These are phyloP conservation scores for Luidia sarsii DNA, from an alignment of 53 echinoderm and acorn worm genomes.

Conservation along the genomic window DNA sequence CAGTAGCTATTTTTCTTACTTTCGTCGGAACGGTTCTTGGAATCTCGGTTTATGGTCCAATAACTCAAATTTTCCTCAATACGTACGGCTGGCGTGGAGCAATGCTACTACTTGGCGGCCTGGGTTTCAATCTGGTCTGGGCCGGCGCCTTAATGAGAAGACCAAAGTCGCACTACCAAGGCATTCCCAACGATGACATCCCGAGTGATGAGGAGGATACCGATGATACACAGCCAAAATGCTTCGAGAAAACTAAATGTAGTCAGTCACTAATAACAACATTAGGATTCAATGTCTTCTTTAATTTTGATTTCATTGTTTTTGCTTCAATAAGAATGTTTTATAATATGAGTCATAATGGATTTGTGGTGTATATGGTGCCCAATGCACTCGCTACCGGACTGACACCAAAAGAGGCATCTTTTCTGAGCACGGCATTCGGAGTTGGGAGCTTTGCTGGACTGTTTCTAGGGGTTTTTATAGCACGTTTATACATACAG, in stretches of 20 bases:
- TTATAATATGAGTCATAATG: neutral
- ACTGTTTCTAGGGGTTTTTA: neutral
- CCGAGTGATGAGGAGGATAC: neutral
- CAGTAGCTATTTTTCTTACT: conserved; percentile 12
- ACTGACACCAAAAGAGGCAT: neutral
- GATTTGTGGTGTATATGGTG: neutral
- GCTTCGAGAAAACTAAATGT: neutral
- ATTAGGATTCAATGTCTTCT: neutral
- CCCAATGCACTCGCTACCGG: conserved; percentile 2
- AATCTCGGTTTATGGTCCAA: conserved; percentile 20
- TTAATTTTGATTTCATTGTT: neutral
- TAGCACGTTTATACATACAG: no score
- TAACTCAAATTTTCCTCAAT: conserved; percentile 18
- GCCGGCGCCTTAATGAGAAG: conserved; percentile 13
- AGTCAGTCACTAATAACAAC: neutral
- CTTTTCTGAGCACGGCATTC: neutral
- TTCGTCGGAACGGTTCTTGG: neutral
- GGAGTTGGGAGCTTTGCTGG: neutral
- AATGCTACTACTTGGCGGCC: conserved; percentile 26
- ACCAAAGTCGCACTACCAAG: neutral
- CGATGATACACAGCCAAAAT: neutral
- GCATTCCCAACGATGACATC: neutral
- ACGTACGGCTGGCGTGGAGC: conserved; percentile 56
- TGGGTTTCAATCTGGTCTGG: neutral
- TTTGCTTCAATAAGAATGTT: neutral